Conservation (phyloP, 2,113 vertebrate species). For the Ondatra zibethicus region DNA sequence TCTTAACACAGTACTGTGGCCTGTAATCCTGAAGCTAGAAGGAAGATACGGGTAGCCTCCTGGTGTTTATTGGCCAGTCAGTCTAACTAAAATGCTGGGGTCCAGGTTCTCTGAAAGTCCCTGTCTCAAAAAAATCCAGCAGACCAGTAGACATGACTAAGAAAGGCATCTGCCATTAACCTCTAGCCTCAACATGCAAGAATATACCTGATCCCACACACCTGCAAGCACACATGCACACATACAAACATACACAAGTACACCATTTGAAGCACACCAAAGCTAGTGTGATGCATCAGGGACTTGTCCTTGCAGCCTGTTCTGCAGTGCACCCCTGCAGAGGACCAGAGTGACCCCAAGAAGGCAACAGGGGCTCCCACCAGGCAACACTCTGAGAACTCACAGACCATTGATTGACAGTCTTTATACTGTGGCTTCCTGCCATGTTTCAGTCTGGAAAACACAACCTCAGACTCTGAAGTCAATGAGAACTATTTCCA, state of each 20-base stretch:
- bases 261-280: neutral
- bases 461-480: neutral
- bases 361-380: neutral
- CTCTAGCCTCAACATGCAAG: neutral
- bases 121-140: too few relatives aligned
- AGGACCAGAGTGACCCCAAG: constrained; percentile 2
- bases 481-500: constrained; percentile 46
- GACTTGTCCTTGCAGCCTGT: neutral
- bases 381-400: neutral
- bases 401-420: constrained; percentile 45
- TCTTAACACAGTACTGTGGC: neutral
- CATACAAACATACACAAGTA: neutral
- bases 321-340: fast-evolving
- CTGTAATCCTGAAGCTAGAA: neutral
- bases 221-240: neutral
- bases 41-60: neutral
- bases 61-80: neutral
- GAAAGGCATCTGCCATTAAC: neutral
- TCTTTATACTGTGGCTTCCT: constrained; percentile 26
- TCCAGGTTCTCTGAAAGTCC: too few relatives aligned
- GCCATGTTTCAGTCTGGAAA: constrained; percentile 15
- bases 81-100: neutral
- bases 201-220: neutral
- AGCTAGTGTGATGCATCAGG: neutral
- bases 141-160: neutral